phyloP scores from a whole-genome alignment of 2,888 invertebrate genomes.

The Pammene aurita region DNA sequence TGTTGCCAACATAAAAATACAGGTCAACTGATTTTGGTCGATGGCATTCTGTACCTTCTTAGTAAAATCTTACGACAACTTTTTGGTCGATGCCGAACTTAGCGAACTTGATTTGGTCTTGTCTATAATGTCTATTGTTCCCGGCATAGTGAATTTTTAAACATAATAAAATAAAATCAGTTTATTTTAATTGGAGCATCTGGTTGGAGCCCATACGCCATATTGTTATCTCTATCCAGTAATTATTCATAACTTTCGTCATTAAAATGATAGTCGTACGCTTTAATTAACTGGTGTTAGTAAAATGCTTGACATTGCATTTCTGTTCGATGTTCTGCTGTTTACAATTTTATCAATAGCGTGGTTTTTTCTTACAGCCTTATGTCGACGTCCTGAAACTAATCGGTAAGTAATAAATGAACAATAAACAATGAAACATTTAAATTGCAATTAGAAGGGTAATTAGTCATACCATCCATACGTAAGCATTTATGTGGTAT shows the following conservation, averaged over 20 bases:
- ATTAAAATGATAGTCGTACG: not conserved
- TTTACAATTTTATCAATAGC: conserved; percentile 19
- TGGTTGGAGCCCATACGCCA: no score
- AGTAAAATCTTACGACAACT: not conserved
- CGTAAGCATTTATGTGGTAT: not conserved
- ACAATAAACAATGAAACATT: not conserved
- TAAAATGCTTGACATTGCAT: conserved; percentile 17
- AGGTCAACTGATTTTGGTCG: not conserved
- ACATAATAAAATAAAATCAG: not conserved
- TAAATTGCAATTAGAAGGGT: not conserved
- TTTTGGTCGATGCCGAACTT: not conserved
- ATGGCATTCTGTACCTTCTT: not conserved
- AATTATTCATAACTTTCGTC: not conserved
- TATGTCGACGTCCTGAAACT: not conserved
- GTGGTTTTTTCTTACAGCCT: conserved; percentile 16
- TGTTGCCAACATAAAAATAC: conserved; percentile 32
- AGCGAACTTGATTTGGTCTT: not conserved
- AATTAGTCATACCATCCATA: not conserved
- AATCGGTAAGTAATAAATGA: conserved; percentile 17
- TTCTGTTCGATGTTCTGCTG: conserved; percentile 18
- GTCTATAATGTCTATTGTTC: not conserved
- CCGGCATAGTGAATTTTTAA: not conserved
- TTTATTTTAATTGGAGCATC: not conserved
- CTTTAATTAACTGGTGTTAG: not conserved
- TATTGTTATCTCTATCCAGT: conserved; percentile 5